Percentiles rank a stretch among this genome's conserved stretches.
phyloP scores from a whole-genome alignment of 1,140 invertebrate genomes.

The Elymnias hypermnestra region DNA sequence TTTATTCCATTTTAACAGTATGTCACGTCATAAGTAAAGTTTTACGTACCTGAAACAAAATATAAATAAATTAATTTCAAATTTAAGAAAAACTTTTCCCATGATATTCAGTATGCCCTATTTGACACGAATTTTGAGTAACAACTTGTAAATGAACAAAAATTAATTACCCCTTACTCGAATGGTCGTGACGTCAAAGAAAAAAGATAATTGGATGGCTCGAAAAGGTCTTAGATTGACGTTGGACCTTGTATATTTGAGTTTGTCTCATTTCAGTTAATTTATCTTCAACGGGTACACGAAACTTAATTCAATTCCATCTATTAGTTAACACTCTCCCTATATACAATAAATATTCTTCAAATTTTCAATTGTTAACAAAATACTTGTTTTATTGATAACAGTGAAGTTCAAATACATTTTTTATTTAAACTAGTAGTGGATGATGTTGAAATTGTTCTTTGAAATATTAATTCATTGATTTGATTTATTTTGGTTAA shows the following conservation, averaged over 20 bases:
- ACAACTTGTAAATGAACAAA: slow-evolving; percentile 52
- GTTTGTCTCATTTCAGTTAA: slow-evolving; percentile 3
- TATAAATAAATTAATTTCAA: slow-evolving; percentile 9
- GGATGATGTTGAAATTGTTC: no score
- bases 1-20: not conserved
- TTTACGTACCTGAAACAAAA: slow-evolving; percentile 33
- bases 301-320: slow-evolving; percentile 1
- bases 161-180: slow-evolving; percentile 47
- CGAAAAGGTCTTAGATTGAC: slow-evolving; percentile 20
- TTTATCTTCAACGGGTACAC: slow-evolving; percentile 1
- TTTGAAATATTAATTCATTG: no score
- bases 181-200: slow-evolving; percentile 26
- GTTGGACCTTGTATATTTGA: slow-evolving; percentile 9
- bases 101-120: slow-evolving; percentile 9
- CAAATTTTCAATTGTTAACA: no score
- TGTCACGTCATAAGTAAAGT: slow-evolving; percentile 1
- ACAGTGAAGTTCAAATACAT: no score
- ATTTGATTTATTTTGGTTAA: no score
- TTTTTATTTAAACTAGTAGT: no score
- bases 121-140: slow-evolving; percentile 11
- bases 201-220: slow-evolving; percentile 42
- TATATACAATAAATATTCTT: no score
- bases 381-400: no score
- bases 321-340: no score
- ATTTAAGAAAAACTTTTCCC: slow-evolving; percentile 11